Evolutionary conservation across 2,888 invertebrate species (phyloP).

Genomic region (Atrina japonica): DNA sequence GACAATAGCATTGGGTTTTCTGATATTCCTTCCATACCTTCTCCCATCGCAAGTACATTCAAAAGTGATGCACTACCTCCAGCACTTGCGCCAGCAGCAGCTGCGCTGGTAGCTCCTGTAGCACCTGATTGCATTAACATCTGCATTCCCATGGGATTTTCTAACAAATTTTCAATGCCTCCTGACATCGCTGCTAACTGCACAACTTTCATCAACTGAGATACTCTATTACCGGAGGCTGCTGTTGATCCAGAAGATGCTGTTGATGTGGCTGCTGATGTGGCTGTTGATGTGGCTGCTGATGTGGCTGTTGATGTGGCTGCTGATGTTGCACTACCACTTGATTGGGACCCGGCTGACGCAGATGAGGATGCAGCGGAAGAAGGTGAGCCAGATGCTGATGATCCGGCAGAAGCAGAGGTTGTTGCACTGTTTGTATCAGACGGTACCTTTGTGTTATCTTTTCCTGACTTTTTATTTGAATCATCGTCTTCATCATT

Average conservation of each 20-base stretch:
- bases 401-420: background rate
- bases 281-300: background rate
- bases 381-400: background rate
- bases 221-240: background rate
- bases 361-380: background rate
- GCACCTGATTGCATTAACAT: constrained; percentile 2
- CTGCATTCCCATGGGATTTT: constrained; percentile 1
- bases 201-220: constrained; percentile 1
- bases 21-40: background rate
- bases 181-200: constrained; percentile 4
- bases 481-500: background rate
- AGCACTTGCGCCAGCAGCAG: background rate
- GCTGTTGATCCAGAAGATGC: background rate
- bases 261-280: background rate
- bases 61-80: background rate
- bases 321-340: background rate
- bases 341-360: background rate
- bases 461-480: background rate
- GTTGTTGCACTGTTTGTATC: background rate
- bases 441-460: background rate
- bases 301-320: background rate
- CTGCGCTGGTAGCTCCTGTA: background rate
- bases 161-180: constrained; percentile 8
- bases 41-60: background rate
- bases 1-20: constrained; percentile 8